A percentile compares a stretch with the other conserved stretches of the same genome.
phyloP scores from a whole-genome alignment of 2,113 vertebrate genomes.

The Accipiter cooperii region DNA sequence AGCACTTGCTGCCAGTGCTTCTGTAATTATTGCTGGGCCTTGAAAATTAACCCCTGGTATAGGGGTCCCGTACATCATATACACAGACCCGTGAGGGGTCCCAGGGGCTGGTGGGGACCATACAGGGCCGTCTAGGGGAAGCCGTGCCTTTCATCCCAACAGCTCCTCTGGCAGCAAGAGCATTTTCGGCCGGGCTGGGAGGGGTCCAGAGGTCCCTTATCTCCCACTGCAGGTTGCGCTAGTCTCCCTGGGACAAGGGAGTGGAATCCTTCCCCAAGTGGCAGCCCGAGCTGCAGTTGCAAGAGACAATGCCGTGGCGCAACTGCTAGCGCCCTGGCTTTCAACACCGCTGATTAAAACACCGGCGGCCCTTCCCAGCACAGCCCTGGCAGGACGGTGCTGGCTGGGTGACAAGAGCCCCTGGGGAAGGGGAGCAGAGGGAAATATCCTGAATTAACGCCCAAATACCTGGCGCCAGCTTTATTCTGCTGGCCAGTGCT shows the following conservation, averaged over 20 bases:
- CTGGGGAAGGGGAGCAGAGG: neutral
- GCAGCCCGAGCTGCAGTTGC: neutral
- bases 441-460: neutral
- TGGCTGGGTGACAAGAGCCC: neutral
- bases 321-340: neutral
- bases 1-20: neutral
- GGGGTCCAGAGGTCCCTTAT: neutral
- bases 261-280: accelerated
- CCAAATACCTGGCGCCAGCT: neutral
- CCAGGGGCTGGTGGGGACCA: neutral
- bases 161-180: neutral
- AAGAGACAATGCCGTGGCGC: neutral
- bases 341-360: neutral
- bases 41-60: neutral
- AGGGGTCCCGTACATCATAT: accelerated
- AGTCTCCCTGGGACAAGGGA: neutral
- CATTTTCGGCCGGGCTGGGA: accelerated
- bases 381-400: accelerated
- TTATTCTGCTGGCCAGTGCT: neutral
- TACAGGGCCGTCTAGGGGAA: accelerated
- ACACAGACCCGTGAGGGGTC: accelerated
- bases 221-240: neutral
- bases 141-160: neutral
- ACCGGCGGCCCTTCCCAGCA: neutral
- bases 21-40: neutral